These are phyloP conservation scores for Alviniconcha marisindica DNA, from an alignment of 1,140 invertebrate species.

Conservation along the genomic window DNA sequence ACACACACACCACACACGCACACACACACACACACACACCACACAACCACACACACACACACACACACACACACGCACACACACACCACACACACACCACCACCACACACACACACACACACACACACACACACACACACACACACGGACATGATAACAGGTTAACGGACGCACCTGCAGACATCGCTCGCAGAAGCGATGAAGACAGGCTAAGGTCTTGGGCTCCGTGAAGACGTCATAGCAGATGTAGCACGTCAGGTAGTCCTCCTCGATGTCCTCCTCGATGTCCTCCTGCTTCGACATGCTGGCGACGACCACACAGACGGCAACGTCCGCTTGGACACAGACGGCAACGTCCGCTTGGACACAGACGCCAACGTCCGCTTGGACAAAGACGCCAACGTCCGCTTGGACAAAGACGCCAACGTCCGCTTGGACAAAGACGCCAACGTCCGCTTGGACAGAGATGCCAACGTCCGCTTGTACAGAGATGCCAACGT, in stretches of 20 bases:
- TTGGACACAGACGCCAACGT: too few species aligned
- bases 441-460: too few species aligned
- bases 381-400: too few species aligned
- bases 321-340: too few species aligned
- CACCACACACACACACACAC: not conserved
- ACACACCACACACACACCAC: not conserved
- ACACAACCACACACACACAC: constrained; percentile 1
- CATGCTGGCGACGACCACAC: too few species aligned
- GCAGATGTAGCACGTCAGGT: constrained; percentile 43
- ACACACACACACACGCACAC: not conserved
- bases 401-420: too few species aligned
- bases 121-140: too few species aligned
- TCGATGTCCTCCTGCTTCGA: too few species aligned
- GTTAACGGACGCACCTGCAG: not conserved
- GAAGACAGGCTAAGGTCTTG: constrained; percentile 22
- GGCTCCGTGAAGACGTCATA: constrained; percentile 41
- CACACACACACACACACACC: not conserved
- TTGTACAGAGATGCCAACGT: too few species aligned
- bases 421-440: too few species aligned
- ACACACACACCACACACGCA: not conserved
- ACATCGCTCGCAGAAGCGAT: constrained; percentile 37
- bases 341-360: too few species aligned
- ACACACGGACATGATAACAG: not conserved
- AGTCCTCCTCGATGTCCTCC: constrained; percentile 36
- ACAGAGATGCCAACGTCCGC: too few species aligned